Evolutionary conservation across 1,140 invertebrate genomes (phyloP).

Genomic region (Drosophila nigromelanica): DNA sequence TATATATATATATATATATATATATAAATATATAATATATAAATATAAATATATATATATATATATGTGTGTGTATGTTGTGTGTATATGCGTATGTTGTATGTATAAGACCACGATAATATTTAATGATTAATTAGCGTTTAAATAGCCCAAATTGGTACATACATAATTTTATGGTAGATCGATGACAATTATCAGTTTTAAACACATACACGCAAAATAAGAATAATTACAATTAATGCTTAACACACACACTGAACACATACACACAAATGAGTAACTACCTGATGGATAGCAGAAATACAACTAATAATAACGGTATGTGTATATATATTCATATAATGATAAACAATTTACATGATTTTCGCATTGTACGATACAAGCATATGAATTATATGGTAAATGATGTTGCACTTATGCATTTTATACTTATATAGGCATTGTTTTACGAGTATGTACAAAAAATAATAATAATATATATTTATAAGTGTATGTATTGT

Average conservation of each 20-base stretch:
- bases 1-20: slow-evolving; percentile 15
- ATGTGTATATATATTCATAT: slow-evolving; percentile 2
- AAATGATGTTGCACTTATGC: slow-evolving; percentile 31
- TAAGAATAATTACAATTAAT: slow-evolving; percentile 53
- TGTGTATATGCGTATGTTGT: slow-evolving; percentile 30
- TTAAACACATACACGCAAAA: slow-evolving; percentile 52
- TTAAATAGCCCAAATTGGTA: slow-evolving; percentile 61
- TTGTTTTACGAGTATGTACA: slow-evolving; percentile 46
- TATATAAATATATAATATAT: slow-evolving; percentile 7
- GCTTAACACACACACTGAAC: not conserved
- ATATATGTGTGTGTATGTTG: slow-evolving; percentile 15
- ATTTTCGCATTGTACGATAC: slow-evolving; percentile 35
- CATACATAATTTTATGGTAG: slow-evolving; percentile 55
- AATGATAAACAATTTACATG: slow-evolving; percentile 53
- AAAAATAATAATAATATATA: slow-evolving; percentile 20
- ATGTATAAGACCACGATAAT: slow-evolving; percentile 45
- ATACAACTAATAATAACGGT: slow-evolving; percentile 49
- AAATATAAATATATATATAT: slow-evolving; percentile 19
- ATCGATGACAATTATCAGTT: slow-evolving; percentile 46
- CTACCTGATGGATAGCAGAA: slow-evolving; percentile 41
- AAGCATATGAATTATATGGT: slow-evolving; percentile 35
- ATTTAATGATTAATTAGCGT: slow-evolving; percentile 61
- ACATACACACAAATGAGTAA: slow-evolving; percentile 14
- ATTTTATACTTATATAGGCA: slow-evolving; percentile 27
- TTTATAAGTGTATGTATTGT: slow-evolving; percentile 5